Base-by-base conservation (phyloP, 2,113 vertebrate genomes). In the Sapajus apella region DNA sequence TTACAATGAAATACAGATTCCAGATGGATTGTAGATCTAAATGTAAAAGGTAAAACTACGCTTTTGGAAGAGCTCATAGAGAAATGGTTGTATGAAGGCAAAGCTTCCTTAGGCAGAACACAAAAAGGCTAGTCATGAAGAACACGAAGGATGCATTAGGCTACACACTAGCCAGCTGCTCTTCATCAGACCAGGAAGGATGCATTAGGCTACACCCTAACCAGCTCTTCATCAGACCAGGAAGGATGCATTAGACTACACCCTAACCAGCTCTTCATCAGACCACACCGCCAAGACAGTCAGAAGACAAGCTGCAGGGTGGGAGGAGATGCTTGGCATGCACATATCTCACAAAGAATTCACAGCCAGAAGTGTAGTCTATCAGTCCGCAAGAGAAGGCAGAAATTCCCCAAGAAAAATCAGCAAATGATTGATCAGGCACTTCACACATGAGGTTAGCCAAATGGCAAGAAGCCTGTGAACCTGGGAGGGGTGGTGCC, bases 371-470 rank as follows among this genome's bases (percentile, higher is more conserved):
- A 6, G 76, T 18, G 2, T 16, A 21, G 20, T 37, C 45, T 47
- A 0, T 20, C 21, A 13, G 9, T 58, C 16, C 8, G 8, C 10
- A 68, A 76, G 30, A 40, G 68, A 50, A 45, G 45, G 47, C 61
- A n/a, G 83, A 35, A 17, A 61, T 10, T 52, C n/a, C 20, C 50
- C 16, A 23, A 55, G 61, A 61, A 43, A 52, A 47, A 6, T 80
- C 43, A 64, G n/a, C 50, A 35, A 2, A 6, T 21, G 66, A 21
- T 0, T 12, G 32, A 37, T 4, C 21, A n/a, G 56, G 20, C 37
- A 1, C 9, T 5, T 73, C 47, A 25, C 55, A 35, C 2, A 32
- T 11, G 32, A 37, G n/a, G 17, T 25, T 13, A 1, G 1, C 21
- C 55, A 9, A n/a, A 20, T 0, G 81, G 7, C 76, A 56, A 32